Percentiles rank a stretch among this genome's conserved stretches.
Conservation (phyloP, 2,888 invertebrate species). For the Cosmopolites sordidus region DNA sequence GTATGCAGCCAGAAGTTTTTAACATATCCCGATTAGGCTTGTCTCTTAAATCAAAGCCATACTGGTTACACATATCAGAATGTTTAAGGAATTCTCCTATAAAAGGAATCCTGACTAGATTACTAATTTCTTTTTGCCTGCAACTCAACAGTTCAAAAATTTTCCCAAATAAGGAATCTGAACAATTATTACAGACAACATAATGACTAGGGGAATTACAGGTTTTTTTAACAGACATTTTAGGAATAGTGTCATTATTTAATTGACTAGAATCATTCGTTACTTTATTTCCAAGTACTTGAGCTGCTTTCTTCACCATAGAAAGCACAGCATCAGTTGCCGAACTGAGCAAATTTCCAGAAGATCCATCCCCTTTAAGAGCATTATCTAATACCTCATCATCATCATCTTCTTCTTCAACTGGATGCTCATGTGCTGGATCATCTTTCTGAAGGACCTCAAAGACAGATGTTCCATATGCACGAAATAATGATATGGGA, state of each 20-base stretch:
- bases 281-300: slow-evolving; percentile 71
- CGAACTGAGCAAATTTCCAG: slow-evolving; percentile 71
- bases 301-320: slow-evolving; percentile 88
- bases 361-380: slow-evolving; percentile 31
- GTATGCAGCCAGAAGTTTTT: slow-evolving; percentile 51
- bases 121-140: slow-evolving; percentile 57
- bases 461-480: slow-evolving; percentile 90
- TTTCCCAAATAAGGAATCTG: slow-evolving; percentile 63
- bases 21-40: slow-evolving; percentile 18
- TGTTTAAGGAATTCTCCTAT: slow-evolving; percentile 60
- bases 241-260: slow-evolving; percentile 41
- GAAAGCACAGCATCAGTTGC: slow-evolving; percentile 88
- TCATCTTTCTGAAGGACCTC: slow-evolving; percentile 83
- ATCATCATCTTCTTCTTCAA: slow-evolving; percentile 65
- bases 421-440: slow-evolving; percentile 59
- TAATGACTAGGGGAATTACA: slow-evolving; percentile 73
- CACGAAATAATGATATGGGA: slow-evolving; percentile 91
- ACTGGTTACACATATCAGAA: slow-evolving; percentile 58
- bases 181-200: slow-evolving; percentile 72
- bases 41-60: slow-evolving; percentile 60
- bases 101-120: slow-evolving; percentile 58
- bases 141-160: slow-evolving; percentile 74
- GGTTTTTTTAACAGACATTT: slow-evolving; percentile 38
- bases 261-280: slow-evolving; percentile 51
- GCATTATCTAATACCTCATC: slow-evolving; percentile 47